Evolutionary conservation across 2,113 vertebrate genomes (phyloP).

Genomic region (Leptodactylus fuscus): DNA sequence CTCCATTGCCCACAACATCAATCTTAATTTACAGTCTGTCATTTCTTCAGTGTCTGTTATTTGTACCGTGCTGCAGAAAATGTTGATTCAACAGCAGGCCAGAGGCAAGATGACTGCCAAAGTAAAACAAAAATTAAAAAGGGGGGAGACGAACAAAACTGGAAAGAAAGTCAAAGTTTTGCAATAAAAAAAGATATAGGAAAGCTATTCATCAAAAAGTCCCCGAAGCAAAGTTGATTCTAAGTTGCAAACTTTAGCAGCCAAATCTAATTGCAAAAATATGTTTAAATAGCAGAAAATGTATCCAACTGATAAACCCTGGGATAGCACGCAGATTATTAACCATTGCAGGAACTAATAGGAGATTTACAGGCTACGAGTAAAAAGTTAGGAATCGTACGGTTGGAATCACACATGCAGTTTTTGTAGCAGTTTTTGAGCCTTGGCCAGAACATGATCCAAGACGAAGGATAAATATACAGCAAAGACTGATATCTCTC

Average conservation of each 20-base stretch:
- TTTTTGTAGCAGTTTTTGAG: too few species aligned
- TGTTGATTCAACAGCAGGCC: conserved; percentile 61
- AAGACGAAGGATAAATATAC: too few species aligned
- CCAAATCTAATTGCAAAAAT: conserved; percentile 45
- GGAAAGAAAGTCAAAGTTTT: conserved; percentile 48
- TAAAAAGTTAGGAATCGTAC: too few species aligned
- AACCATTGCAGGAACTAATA: conserved; percentile 13
- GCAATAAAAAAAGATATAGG: conserved; percentile 35
- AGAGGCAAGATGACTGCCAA: conserved; percentile 53
- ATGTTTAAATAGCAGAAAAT: conserved; percentile 45
- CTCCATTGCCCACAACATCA: conserved; percentile 50
- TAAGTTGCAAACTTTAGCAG: conserved; percentile 12
- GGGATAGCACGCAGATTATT: not conserved
- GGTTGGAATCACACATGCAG: too few species aligned
- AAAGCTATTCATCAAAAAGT: conserved; percentile 43
- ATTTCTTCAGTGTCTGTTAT: conserved; percentile 58
- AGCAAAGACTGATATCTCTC: too few species aligned
- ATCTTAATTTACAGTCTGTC: conserved; percentile 61
- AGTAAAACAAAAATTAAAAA: conserved; percentile 49
- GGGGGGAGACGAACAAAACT: conserved; percentile 41
- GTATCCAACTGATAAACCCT: conserved; percentile 20
- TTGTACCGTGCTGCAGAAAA: conserved; percentile 55
- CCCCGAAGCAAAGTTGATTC: conserved; percentile 40
- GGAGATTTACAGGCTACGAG: not conserved
- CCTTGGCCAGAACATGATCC: too few species aligned